Conservation (phyloP, 2,797 vertebrate species). For the Myripristis jacobus region DNA sequence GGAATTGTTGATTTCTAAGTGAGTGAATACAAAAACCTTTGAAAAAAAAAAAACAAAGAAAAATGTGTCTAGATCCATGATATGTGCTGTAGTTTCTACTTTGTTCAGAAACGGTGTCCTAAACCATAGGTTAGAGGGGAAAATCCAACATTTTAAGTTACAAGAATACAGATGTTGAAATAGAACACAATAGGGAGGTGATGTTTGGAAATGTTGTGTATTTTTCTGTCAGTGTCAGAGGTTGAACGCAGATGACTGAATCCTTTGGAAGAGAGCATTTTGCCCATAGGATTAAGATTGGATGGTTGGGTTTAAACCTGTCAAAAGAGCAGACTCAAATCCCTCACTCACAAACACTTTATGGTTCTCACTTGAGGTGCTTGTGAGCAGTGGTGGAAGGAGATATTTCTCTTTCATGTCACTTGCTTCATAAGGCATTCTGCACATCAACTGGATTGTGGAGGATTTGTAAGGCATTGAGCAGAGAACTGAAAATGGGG, state of each 20-base stretch:
- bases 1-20: background rate
- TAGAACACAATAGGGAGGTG: conserved; percentile 60
- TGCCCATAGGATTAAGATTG: conserved; percentile 83
- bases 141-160: conserved; percentile 11
- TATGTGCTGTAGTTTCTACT: background rate
- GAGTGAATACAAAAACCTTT: no score
- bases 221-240: conserved; percentile 78
- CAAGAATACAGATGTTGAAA: conserved; percentile 57
- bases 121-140: conserved; percentile 1
- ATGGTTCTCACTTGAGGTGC: conserved; percentile 79
- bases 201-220: conserved; percentile 67
- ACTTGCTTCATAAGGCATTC: conserved; percentile 79
- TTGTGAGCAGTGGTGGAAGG: conserved; percentile 76
- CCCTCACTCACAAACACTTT: conserved; percentile 82
- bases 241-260: conserved; percentile 83
- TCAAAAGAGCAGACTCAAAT: conserved; percentile 83
- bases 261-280: conserved; percentile 80
- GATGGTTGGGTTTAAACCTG: conserved; percentile 83
- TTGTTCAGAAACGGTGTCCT: background rate
- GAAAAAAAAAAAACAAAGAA: background rate
- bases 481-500: conserved; percentile 54
- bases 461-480: conserved; percentile 70
- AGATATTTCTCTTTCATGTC: conserved; percentile 81
- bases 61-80: background rate
- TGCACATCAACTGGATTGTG: conserved; percentile 78